Evolutionary conservation across 2,888 invertebrate species (phyloP).

Genomic region (Thyatira batis): DNA sequence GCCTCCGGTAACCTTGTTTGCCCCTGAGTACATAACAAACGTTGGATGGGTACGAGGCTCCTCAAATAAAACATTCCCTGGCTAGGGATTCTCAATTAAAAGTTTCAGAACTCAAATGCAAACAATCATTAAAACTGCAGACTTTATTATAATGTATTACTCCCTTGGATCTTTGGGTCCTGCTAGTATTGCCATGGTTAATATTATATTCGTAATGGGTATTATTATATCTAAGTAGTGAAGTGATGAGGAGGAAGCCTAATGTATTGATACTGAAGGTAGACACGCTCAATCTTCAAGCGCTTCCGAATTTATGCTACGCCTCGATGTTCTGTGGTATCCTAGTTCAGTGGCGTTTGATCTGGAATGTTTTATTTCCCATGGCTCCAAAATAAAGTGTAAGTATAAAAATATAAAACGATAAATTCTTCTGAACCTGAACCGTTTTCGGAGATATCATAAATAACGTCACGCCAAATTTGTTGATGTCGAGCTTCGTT

Average conservation of each 20-base stretch:
- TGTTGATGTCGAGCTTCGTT: neutral
- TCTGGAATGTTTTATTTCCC: too few species aligned
- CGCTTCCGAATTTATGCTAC: too few species aligned
- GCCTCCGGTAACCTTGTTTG: neutral
- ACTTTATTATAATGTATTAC: neutral
- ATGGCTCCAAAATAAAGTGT: neutral
- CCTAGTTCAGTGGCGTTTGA: too few species aligned
- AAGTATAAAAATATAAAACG: neutral
- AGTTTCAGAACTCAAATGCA: neutral
- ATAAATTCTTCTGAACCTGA: neutral
- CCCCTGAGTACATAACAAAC: neutral
- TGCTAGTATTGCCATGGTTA: neutral
- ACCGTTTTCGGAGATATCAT: neutral
- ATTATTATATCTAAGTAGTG: neutral
- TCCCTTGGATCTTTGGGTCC: neutral
- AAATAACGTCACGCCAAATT: neutral
- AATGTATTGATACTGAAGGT: neutral
- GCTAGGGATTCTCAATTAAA: neutral
- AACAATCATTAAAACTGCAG: neutral
- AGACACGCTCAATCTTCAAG: neutral
- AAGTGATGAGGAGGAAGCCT: neutral
- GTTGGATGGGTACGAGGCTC: neutral
- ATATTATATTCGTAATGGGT: neutral
- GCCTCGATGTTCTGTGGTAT: too few species aligned
- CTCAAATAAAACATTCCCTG: neutral